Conservation (phyloP, 2,888 invertebrate species). For the Trichopoda pennipes region DNA sequence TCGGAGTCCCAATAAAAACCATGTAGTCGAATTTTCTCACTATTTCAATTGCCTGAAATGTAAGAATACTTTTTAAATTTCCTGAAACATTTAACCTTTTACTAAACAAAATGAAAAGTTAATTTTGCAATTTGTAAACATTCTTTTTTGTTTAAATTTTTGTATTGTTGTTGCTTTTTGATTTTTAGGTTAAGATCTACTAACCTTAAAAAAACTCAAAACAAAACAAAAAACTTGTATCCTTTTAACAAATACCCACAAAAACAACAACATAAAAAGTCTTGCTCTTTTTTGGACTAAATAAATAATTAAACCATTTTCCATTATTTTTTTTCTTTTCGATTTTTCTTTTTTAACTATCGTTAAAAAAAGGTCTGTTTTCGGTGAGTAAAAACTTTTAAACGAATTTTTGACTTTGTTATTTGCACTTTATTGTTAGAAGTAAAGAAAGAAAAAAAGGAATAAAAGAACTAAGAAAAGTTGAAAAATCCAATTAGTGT, state of each 20-base stretch:
- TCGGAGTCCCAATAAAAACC: no score
- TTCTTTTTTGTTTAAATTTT: slow-evolving; percentile 30
- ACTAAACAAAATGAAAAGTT: slow-evolving; percentile 10
- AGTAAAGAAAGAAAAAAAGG: slow-evolving; percentile 25
- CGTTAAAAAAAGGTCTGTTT: slow-evolving; percentile 31
- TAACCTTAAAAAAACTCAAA: slow-evolving; percentile 27
- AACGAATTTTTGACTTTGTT: slow-evolving; percentile 64
- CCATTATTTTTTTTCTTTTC: neutral
- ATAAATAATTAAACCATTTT: slow-evolving; percentile 63
- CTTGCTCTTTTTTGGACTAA: slow-evolving; percentile 30
- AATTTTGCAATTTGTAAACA: slow-evolving; percentile 40
- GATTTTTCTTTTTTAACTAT: neutral
- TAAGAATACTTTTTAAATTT: slow-evolving; percentile 20
- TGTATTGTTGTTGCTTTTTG: slow-evolving; percentile 13
- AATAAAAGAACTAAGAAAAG: slow-evolving; percentile 41
- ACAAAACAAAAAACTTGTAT: neutral
- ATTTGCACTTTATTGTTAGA: slow-evolving; percentile 59
- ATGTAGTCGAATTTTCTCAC: no score
- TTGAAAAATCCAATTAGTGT: slow-evolving; percentile 63
- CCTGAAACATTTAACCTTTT: slow-evolving; percentile 50
- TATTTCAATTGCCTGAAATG: no score
- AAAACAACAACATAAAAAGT: neutral
- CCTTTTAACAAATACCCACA: slow-evolving; percentile 22
- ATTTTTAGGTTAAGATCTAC: slow-evolving; percentile 32
- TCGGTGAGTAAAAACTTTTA: slow-evolving; percentile 41